These are phyloP conservation scores for Spinus olivaceus DNA, from an alignment of 2,797 vertebrate genomes.

Conservation along the genomic window DNA sequence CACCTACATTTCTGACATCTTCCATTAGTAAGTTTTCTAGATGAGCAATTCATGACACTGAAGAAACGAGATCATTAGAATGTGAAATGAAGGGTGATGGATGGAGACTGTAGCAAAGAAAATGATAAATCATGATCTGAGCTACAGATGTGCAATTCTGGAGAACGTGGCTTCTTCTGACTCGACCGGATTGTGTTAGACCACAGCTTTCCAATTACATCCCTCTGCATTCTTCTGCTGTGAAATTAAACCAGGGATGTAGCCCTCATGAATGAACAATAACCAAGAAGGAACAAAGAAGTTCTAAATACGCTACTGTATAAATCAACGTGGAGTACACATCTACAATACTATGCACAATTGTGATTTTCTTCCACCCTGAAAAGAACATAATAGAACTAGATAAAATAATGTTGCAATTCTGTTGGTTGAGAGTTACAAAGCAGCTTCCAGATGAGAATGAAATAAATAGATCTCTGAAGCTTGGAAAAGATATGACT, in stretches of 20 bases:
- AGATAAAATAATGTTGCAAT: background rate
- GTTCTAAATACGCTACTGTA: background rate
- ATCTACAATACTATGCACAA: background rate
- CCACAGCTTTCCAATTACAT: background rate
- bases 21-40: constrained; percentile 54
- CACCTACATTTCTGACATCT: constrained; percentile 38
- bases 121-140: constrained; percentile 35
- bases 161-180: background rate
- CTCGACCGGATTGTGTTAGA: background rate
- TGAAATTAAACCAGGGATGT: background rate
- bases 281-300: background rate
- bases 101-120: constrained; percentile 19
- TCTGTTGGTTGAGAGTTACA: background rate
- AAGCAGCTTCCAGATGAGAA: constrained; percentile 14
- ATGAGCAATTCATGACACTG: constrained; percentile 46
- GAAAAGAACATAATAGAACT: background rate
- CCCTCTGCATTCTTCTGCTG: background rate
- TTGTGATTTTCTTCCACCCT: background rate
- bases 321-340: background rate
- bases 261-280: background rate
- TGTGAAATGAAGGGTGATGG: constrained; percentile 58
- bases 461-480: constrained; percentile 6
- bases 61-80: constrained; percentile 51
- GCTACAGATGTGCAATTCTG: background rate
- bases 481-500: constrained; percentile 7